Evolutionary conservation across 2,797 vertebrate genomes (phyloP).

Genomic region (Bovichtus variegatus): DNA sequence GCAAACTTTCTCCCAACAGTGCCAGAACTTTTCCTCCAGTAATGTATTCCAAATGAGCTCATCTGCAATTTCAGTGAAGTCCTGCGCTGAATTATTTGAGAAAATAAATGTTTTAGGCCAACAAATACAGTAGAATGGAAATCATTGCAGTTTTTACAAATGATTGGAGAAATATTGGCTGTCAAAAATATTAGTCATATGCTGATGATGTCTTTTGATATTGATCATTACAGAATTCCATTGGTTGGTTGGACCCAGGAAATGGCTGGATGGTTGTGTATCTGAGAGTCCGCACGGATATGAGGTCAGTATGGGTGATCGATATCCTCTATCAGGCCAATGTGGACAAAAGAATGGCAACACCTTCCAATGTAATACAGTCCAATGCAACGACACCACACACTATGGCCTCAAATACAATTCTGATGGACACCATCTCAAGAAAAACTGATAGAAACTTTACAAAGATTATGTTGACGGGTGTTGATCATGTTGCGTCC

Average conservation of each 20-base stretch:
- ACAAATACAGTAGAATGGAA: neutral
- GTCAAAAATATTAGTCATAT: neutral
- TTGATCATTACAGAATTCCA: neutral
- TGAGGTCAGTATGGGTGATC: neutral
- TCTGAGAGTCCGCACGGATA: neutral
- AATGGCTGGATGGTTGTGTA: neutral
- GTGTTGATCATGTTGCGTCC: neutral
- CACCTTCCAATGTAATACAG: neutral
- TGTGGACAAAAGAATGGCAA: neutral
- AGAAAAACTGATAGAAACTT: neutral
- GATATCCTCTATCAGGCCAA: neutral
- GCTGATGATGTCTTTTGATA: neutral
- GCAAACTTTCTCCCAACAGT: constrained; percentile 29
- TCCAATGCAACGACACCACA: neutral
- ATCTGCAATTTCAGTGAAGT: constrained; percentile 42
- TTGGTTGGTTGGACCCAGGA: neutral
- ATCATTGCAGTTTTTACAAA: constrained; percentile 5
- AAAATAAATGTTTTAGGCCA: neutral
- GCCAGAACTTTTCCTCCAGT: constrained; percentile 15
- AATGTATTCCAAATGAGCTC: constrained; percentile 30
- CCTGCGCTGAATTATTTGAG: constrained; percentile 12
- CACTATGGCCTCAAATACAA: neutral
- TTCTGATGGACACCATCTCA: neutral
- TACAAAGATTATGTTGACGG: neutral
- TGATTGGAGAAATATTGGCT: neutral